Evolutionary conservation across 2,113 vertebrate genomes (phyloP).

Genomic region (Eurypyga helias): DNA sequence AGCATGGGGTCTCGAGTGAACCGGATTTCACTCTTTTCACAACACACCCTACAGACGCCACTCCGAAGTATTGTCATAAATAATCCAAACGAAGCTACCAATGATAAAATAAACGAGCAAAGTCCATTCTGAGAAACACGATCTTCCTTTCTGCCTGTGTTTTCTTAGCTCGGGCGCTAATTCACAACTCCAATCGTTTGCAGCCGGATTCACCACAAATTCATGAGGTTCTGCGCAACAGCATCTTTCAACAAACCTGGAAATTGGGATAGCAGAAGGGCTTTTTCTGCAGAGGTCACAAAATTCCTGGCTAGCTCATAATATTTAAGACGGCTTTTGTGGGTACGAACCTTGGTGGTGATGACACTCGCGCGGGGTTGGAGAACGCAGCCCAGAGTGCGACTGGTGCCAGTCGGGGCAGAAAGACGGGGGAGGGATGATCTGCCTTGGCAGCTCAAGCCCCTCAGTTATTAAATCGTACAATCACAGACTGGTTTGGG

Average conservation of each 20-base stretch:
- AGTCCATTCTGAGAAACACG: background rate
- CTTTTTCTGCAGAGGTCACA: background rate
- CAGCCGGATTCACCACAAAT: background rate
- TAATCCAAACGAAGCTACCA: background rate
- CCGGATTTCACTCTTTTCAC: background rate
- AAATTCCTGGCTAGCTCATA: rapidly evolving
- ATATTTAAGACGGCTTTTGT: background rate
- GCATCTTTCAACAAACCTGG: background rate
- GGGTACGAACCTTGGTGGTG: background rate
- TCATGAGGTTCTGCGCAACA: background rate
- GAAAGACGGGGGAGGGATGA: background rate
- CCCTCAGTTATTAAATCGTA: background rate
- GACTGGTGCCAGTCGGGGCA: background rate
- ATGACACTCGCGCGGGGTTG: background rate
- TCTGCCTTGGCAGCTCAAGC: background rate
- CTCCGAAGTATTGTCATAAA: background rate
- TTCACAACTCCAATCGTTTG: background rate
- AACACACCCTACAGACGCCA: background rate
- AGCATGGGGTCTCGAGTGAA: background rate
- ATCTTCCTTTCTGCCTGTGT: background rate
- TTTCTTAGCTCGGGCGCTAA: background rate
- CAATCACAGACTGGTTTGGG: too few species aligned
- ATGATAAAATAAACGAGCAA: background rate
- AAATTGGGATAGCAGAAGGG: background rate
- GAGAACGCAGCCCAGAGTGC: background rate